Evolutionary conservation across 2,888 invertebrate species (phyloP).

Genomic region (Catonia carolina): DNA sequence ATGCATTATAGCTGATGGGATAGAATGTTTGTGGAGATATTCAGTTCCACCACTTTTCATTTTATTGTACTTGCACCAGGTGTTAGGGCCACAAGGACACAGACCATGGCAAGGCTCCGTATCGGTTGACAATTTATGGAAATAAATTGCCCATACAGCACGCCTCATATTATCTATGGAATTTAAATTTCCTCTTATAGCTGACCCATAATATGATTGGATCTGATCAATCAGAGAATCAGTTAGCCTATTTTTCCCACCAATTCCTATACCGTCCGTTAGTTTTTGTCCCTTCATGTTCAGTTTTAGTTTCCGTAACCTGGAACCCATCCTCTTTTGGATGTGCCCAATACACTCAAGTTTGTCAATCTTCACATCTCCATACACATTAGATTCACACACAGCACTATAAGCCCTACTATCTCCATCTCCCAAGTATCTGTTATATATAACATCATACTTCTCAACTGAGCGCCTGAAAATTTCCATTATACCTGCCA

Average conservation of each 20-base stretch:
- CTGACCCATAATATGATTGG: constrained; percentile 2
- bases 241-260: neutral
- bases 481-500: constrained; percentile 10
- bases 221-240: constrained; percentile 2
- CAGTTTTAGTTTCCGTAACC: constrained; percentile 4
- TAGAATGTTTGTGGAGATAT: no score
- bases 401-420: no score
- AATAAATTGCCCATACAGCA: no score
- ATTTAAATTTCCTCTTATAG: neutral
- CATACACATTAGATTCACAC: no score
- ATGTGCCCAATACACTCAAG: constrained; percentile 3
- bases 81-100: constrained; percentile 6
- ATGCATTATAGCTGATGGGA: no score
- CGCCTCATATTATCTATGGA: neutral
- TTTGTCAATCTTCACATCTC: no score
- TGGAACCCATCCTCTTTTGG: constrained; percentile 1
- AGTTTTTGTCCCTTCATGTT: no score
- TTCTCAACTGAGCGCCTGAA: no score
- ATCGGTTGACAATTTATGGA: no score
- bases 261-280: neutral
- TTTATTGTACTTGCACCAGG: constrained; percentile 4
- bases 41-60: no score
- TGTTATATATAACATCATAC: no score
- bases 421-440: no score
- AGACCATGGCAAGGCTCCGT: neutral